Conservation (phyloP, 2,888 invertebrate genomes). For the Zhengitettix transpicula region DNA sequence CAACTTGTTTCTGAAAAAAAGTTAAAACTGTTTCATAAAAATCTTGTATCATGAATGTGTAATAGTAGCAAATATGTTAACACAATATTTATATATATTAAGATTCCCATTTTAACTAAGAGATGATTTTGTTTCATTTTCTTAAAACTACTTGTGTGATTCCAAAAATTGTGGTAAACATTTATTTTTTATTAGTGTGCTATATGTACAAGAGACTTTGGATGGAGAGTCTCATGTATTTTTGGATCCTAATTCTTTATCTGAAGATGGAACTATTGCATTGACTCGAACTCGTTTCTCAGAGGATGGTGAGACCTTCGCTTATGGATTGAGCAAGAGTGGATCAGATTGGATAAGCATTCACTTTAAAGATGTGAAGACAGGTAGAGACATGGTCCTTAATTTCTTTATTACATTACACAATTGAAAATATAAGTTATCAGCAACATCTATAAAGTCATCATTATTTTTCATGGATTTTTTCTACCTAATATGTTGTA, state of each 20-base stretch:
- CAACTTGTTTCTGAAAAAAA: no score
- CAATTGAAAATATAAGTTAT: background rate
- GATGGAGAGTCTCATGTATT: slow-evolving; percentile 66
- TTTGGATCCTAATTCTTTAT: slow-evolving; percentile 86
- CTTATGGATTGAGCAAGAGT: slow-evolving; percentile 80
- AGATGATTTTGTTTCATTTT: background rate
- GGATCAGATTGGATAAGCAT: slow-evolving; percentile 96
- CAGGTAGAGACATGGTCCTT: slow-evolving; percentile 26
- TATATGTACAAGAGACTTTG: slow-evolving; percentile 71
- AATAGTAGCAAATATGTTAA: background rate
- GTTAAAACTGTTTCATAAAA: no score
- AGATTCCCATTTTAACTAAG: background rate
- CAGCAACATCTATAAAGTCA: background rate
- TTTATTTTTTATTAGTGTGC: slow-evolving; percentile 44
- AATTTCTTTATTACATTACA: background rate
- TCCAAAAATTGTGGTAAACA: background rate
- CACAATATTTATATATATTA: background rate
- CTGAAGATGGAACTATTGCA: slow-evolving; percentile 80
- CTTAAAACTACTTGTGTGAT: background rate
- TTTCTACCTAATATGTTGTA: slow-evolving; percentile 13
- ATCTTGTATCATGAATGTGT: no score
- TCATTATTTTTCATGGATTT: background rate
- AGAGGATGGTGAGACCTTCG: slow-evolving; percentile 75
- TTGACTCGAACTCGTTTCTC: slow-evolving; percentile 63
- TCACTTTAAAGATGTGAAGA: slow-evolving; percentile 57